Base-by-base conservation (phyloP, 2,113 vertebrate genomes). In the Pteropus alecto region DNA sequence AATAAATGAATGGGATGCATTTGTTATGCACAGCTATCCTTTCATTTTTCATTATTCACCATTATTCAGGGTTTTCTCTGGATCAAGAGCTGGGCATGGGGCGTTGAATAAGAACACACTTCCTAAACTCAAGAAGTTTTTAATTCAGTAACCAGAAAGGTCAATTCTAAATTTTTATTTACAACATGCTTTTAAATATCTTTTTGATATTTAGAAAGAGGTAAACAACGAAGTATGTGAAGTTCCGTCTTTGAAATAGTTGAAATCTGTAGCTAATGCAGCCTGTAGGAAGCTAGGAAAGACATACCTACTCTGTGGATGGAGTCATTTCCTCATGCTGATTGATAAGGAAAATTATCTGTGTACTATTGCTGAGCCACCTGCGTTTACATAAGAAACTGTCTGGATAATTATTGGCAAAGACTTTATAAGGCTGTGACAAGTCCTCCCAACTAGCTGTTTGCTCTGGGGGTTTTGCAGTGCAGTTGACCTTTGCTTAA, bases 401-500 rank as follows among this genome's bases (percentile, higher is more conserved):
- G 1, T 54, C 51, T 51, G 51, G 35, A 7, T 85, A 67, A 56
- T 60, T 35, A 85, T 65, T 81, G 94, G 67, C 90, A 16, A 24
- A 74, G 94, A 26, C 78, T n/a, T 76, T 11, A 7, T 3, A 5
- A 38, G 35, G 65, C 26, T 1, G 0, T 19, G 63, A 19, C 21
- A 24, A 26, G 58, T 19, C 51, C 46, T 94, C 74, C 48, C 48
- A 56, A 33, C 76, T 14, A 43, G 24, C 16, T 70, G 68, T 97
- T 90, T 95, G 94, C 89, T 6, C 38, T 77, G 73, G 68, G 14
- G 22, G 12, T 65, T 67, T 90, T 87, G 16, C 4, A 54, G 70
- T 18, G 60, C 60, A 38, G 38, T 92, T 61, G 41, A 82, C 94
- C 96, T 97, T 91, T 93, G 87, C 83, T 81, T 88, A 83, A 94